Conservation (phyloP, 30 jellyfish, hydroid and myxozoan species). For the Rhopilema esculentum region DNA sequence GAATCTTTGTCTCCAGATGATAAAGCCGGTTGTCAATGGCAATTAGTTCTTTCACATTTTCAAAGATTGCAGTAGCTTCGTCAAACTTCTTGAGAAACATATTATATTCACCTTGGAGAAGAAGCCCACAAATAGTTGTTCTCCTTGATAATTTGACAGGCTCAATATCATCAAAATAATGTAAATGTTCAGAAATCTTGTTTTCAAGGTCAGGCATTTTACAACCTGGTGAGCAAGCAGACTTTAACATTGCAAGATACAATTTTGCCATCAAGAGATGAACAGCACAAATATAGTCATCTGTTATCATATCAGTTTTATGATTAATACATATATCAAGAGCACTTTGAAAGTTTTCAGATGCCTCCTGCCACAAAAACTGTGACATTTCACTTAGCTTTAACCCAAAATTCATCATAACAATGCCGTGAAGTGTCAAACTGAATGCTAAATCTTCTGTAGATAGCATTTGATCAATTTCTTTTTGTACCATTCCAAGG, state of each 20-base stretch:
- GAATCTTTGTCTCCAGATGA: constrained; percentile 27
- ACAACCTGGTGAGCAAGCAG: constrained; percentile 57
- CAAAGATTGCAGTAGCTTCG: constrained; percentile 29
- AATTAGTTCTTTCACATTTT: constrained; percentile 34
- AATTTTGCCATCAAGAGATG: constrained; percentile 63
- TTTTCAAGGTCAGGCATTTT: constrained; percentile 57
- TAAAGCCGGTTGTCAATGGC: constrained; percentile 54
- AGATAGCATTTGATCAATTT: constrained; percentile 40
- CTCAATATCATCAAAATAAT: constrained; percentile 47
- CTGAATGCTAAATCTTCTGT: constrained; percentile 63
- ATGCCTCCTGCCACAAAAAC: constrained; percentile 77
- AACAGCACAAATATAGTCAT: constrained; percentile 26
- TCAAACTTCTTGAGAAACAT: constrained; percentile 24
- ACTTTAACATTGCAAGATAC: constrained; percentile 42
- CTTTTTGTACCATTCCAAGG: constrained; percentile 66
- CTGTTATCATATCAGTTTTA: constrained; percentile 17
- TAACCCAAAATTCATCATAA: constrained; percentile 78
- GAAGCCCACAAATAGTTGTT: constrained; percentile 43
- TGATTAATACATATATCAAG: constrained; percentile 3
- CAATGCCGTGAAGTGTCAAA: constrained; percentile 67
- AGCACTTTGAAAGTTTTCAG: constrained; percentile 55
- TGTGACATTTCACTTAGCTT: constrained; percentile 64
- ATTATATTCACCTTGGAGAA: constrained; percentile 46
- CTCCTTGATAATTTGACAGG: constrained; percentile 47
- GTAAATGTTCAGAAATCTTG: constrained; percentile 43